Conservation (phyloP, 2,797 vertebrate species). For the Microchirus variegatus region DNA sequence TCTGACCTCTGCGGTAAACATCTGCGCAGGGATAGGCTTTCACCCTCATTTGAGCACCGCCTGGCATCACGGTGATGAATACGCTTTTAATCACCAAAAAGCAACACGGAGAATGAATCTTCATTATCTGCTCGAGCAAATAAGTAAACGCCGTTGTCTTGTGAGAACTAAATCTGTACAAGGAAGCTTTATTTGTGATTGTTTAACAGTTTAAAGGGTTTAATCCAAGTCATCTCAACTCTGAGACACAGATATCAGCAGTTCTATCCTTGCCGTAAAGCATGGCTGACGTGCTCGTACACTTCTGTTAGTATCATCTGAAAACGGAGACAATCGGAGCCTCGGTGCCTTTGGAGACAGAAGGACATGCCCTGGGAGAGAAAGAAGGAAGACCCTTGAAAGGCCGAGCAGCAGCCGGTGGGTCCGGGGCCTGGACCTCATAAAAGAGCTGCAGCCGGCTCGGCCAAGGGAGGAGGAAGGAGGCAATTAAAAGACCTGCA, state of each 20-base stretch:
- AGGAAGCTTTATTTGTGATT: constrained; percentile 32
- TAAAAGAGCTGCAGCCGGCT: constrained; percentile 87
- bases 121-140: constrained; percentile 72
- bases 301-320: constrained; percentile 24
- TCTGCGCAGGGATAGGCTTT: constrained; percentile 80
- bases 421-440: constrained; percentile 80
- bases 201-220: constrained; percentile 18
- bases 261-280: constrained; percentile 10
- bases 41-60: constrained; percentile 66
- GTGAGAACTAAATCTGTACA: constrained; percentile 34
- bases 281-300: constrained; percentile 9
- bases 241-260: constrained; percentile 1
- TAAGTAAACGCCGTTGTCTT: constrained; percentile 56
- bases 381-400: constrained; percentile 65
- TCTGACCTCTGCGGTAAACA: constrained; percentile 83
- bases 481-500: constrained; percentile 90
- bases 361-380: constrained; percentile 42
- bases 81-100: constrained; percentile 79
- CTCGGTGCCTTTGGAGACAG: constrained; percentile 38
- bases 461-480: constrained; percentile 86
- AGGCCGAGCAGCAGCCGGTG: constrained; percentile 61
- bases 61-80: constrained; percentile 77
- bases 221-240: constrained; percentile 18
- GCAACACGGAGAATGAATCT: constrained; percentile 77
- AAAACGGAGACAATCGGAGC: constrained; percentile 32